Conservation (phyloP, 2,113 vertebrate species). For the Crocuta crocuta region DNA sequence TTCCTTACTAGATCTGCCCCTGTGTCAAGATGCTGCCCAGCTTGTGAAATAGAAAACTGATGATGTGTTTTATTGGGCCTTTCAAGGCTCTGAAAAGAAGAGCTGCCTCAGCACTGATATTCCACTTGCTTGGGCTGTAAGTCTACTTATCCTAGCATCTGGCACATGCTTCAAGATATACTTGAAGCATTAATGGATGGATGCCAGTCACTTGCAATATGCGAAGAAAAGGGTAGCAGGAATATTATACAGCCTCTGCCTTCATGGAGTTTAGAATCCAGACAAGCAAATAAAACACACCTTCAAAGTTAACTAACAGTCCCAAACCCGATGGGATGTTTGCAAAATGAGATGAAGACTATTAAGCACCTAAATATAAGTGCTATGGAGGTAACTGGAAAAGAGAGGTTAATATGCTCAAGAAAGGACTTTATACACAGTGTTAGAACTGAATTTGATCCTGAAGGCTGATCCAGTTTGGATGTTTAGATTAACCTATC, state of each 20-base stretch:
- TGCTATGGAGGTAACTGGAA: neutral
- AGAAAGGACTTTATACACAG: neutral
- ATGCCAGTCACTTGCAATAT: neutral
- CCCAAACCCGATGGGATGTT: neutral
- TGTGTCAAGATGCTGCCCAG: neutral
- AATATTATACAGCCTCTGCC: neutral
- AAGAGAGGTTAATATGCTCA: neutral
- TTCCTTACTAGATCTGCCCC: neutral
- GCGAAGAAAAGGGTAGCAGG: neutral
- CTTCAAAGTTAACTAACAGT: neutral
- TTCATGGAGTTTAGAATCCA: conserved; percentile 4
- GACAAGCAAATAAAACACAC: neutral
- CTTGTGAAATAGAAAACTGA: neutral
- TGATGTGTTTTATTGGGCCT: neutral
- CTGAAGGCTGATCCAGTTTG: neutral
- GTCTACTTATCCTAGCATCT: neutral
- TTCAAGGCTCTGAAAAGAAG: conserved; percentile 8
- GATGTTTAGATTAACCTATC: neutral
- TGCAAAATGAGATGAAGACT: neutral
- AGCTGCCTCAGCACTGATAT: neutral
- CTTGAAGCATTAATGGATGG: neutral
- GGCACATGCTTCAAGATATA: neutral
- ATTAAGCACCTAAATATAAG: neutral
- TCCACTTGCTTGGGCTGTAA: neutral
- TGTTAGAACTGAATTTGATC: conserved; percentile 43